Conservation (phyloP, 2,888 invertebrate genomes). For the Cantharis lateralis region DNA sequence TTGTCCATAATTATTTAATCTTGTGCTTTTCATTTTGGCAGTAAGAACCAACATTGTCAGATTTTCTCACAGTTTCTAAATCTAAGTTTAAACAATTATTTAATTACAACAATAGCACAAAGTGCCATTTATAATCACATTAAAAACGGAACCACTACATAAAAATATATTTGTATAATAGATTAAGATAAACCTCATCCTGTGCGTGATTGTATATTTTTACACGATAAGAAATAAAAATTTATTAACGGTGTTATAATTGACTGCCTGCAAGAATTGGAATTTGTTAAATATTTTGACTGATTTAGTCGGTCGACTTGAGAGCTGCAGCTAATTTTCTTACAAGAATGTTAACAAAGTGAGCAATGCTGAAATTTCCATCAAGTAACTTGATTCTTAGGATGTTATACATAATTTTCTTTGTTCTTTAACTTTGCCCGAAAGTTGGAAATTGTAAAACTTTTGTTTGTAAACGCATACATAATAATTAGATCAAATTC, state of each 20-base stretch:
- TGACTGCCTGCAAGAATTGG: background rate
- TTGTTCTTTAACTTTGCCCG: background rate
- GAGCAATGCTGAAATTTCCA: background rate
- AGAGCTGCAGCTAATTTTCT: background rate
- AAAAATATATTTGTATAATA: background rate
- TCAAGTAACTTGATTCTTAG: background rate
- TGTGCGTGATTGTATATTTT: background rate
- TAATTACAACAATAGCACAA: background rate
- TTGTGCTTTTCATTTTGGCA: no score
- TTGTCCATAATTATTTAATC: no score
- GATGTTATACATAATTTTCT: background rate
- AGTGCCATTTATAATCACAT: background rate
- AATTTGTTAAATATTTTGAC: background rate
- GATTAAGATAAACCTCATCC: background rate
- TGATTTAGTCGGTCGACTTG: background rate
- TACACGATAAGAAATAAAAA: background rate
- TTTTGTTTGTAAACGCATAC: background rate
- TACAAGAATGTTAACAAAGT: background rate
- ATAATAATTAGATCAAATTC: background rate
- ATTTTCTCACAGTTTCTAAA: no score
- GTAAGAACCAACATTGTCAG: no score
- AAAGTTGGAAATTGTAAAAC: background rate
- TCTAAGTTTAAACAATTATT: background rate
- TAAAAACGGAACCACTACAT: background rate
- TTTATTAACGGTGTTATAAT: no score